These are phyloP conservation scores for Magallana angulata DNA, from an alignment of 1,140 invertebrate species.

Conservation along the genomic window DNA sequence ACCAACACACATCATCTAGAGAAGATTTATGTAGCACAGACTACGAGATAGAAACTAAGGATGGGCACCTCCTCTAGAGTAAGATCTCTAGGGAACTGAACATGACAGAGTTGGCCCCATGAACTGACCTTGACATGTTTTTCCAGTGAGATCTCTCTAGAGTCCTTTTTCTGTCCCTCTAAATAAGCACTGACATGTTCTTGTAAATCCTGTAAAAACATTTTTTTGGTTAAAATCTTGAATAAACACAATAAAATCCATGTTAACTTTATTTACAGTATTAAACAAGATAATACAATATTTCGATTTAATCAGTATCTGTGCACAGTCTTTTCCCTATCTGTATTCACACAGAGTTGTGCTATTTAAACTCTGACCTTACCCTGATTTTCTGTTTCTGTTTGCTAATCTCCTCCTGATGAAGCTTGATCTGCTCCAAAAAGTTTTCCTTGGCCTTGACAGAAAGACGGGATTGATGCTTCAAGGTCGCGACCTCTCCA, in stretches of 20 bases:
- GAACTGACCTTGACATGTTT: conserved; percentile 63
- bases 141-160: conserved; percentile 53
- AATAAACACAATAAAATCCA: neutral
- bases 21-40: no score
- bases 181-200: conserved; percentile 60
- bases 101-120: neutral
- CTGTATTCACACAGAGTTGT: neutral
- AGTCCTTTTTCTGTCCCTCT: conserved; percentile 57
- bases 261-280: neutral
- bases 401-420: conserved; percentile 68
- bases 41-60: no score
- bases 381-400: conserved; percentile 68
- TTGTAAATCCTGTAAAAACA: conserved; percentile 58
- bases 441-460: conserved; percentile 62
- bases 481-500: conserved; percentile 58
- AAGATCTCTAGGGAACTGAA: no score
- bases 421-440: conserved; percentile 64
- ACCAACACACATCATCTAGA: no score
- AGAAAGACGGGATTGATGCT: conserved; percentile 59
- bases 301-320: neutral
- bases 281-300: neutral
- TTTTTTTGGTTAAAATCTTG: no score
- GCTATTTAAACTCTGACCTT: neutral
- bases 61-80: no score
- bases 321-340: neutral